phyloP scores from a whole-genome alignment of 2,888 invertebrate genomes.

The Oligia fasciuncula region DNA sequence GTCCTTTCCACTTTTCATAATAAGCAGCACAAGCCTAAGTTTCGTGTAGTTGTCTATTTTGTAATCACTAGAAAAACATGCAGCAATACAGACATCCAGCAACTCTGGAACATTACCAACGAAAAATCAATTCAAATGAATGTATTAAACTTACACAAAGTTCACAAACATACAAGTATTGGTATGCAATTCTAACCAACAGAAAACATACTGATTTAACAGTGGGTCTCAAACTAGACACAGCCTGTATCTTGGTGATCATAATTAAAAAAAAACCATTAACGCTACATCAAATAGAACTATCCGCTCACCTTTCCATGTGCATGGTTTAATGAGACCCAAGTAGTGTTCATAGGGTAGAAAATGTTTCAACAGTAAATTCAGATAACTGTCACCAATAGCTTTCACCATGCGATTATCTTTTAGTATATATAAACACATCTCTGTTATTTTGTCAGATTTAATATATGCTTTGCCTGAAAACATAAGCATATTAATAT shows the following conservation, averaged over 20 bases:
- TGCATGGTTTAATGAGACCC: conserved; percentile 83
- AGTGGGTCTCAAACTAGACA: not conserved
- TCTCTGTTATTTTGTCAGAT: conserved; percentile 81
- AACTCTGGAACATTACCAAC: conserved; percentile 75
- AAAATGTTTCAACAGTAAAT: conserved; percentile 89
- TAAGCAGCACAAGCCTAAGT: conserved; percentile 82
- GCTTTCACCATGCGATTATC: conserved; percentile 77
- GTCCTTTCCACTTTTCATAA: conserved; percentile 83
- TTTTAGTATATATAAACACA: conserved; percentile 81
- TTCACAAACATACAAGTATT: not conserved
- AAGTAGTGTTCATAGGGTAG: conserved; percentile 88
- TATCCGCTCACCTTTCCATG: conserved; percentile 89
- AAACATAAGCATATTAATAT: conserved; percentile 50
- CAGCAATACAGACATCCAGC: conserved; percentile 78
- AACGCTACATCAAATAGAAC: not conserved
- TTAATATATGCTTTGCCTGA: conserved; percentile 82
- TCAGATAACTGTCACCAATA: conserved; percentile 89
- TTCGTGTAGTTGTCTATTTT: conserved; percentile 82
- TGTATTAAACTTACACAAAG: not conserved
- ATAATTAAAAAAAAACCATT: not conserved
- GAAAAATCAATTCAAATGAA: not conserved
- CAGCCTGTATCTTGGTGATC: not conserved
- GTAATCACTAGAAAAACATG: conserved; percentile 74
- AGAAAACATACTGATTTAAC: not conserved
- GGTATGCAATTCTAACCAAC: not conserved